A percentile compares a stretch with the other conserved stretches of the same genome.
These are phyloP conservation scores for Tapera naevia DNA, from an alignment of 2,797 vertebrate species.

Conservation along the genomic window DNA sequence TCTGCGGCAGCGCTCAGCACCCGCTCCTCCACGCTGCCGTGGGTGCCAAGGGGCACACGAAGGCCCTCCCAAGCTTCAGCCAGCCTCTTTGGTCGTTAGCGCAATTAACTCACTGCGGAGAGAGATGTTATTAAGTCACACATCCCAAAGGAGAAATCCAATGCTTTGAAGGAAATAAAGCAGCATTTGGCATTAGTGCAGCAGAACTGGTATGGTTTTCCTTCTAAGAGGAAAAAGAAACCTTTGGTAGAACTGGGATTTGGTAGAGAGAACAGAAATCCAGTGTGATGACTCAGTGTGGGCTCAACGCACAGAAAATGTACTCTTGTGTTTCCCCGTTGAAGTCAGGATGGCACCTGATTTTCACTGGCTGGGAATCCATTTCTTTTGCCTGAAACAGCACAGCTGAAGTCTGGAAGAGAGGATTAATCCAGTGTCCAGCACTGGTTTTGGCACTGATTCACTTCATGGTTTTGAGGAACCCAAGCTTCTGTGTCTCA, in stretches of 20 bases:
- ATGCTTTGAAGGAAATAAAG: background rate
- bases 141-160: background rate
- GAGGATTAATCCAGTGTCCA: background rate
- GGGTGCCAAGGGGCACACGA: background rate
- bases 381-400: background rate
- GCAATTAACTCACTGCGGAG: background rate
- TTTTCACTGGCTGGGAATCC: background rate
- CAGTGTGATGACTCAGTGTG: fast-evolving
- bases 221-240: background rate
- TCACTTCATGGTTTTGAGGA: background rate
- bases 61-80: background rate
- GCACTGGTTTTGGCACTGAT: background rate
- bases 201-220: background rate
- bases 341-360: background rate
- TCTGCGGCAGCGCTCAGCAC: background rate
- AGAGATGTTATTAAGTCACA: conserved; percentile 3
- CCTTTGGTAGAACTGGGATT: background rate
- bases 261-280: background rate
- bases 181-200: background rate
- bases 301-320: background rate
- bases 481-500: background rate
- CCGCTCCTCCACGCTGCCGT: background rate
- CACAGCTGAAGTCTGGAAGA: background rate
- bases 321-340: background rate
- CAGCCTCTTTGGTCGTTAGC: background rate